A percentile compares a stretch with the other conserved stretches of the same genome.
phyloP scores from a whole-genome alignment of 2,113 vertebrate genomes.

The Indri indri region DNA sequence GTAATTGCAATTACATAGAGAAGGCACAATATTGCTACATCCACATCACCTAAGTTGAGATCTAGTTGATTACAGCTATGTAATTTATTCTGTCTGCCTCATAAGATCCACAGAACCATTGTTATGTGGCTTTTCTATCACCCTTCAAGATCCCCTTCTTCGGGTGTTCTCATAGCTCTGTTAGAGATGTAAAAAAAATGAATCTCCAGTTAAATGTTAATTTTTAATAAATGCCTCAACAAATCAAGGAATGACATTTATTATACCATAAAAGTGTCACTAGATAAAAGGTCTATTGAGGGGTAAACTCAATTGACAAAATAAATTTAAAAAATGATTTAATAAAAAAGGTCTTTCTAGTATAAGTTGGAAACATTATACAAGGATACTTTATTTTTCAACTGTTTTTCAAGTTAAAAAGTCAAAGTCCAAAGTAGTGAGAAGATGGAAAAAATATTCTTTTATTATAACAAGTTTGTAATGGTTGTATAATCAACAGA shows the following conservation, averaged over 20 bases:
- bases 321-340: not conserved
- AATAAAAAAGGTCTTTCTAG: not conserved
- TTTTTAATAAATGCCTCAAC: not conserved
- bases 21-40: slow-evolving; percentile 49
- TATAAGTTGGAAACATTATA: not conserved
- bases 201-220: not conserved
- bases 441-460: not conserved
- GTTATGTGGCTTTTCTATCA: not conserved
- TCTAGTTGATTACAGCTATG: slow-evolving; percentile 29
- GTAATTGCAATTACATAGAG: slow-evolving; percentile 62
- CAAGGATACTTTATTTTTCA: not conserved
- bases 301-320: not conserved
- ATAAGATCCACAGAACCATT: not conserved
- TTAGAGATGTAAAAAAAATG: not conserved
- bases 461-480: not conserved
- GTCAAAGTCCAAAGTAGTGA: not conserved
- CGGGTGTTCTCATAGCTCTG: not conserved
- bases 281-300: not conserved
- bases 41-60: slow-evolving; percentile 27
- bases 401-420: slow-evolving; percentile 39
- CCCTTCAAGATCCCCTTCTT: not conserved
- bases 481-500: not conserved
- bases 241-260: slow-evolving; percentile 24
- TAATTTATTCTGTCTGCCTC: not conserved
- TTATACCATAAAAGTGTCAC: not conserved